These are phyloP conservation scores for Periplaneta americana DNA, from an alignment of 1,140 invertebrate species.

Conservation along the genomic window DNA sequence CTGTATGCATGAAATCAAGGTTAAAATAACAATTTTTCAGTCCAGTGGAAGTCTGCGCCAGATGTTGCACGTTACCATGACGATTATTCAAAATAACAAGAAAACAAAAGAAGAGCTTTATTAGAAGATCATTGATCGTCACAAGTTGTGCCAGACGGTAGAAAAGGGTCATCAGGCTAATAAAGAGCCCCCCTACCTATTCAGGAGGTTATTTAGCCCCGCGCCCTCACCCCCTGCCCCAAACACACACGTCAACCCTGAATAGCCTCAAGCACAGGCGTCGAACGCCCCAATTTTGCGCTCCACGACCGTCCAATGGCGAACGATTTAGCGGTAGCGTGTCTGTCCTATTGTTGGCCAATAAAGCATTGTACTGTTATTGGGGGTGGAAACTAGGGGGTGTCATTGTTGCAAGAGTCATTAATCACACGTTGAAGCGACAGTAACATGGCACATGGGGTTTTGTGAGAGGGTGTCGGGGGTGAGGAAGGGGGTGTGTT, in stretches of 20 bases:
- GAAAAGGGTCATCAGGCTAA: slow-evolving; percentile 6
- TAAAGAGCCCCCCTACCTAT: neutral
- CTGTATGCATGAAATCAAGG: too few relatives aligned
- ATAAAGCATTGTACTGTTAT: slow-evolving; percentile 12
- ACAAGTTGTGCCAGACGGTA: neutral
- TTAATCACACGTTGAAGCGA: slow-evolving; percentile 12
- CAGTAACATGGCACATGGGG: slow-evolving; percentile 7
- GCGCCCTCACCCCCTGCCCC: neutral
- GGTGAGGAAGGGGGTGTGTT: neutral
- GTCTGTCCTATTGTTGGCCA: slow-evolving; percentile 10
- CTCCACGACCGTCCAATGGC: slow-evolving; percentile 10
- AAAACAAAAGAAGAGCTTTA: neutral
- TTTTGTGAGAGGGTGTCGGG: neutral
- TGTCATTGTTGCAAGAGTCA: slow-evolving; percentile 13
- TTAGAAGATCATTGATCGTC: neutral
- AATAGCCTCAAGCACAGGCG: neutral
- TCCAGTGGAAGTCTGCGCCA: too few relatives aligned
- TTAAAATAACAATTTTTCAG: too few relatives aligned
- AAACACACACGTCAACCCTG: slow-evolving; percentile 6
- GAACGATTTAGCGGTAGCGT: slow-evolving; percentile 8
- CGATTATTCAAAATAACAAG: too few relatives aligned
- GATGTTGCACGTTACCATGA: too few relatives aligned
- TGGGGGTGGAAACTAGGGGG: neutral
- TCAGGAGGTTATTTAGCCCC: neutral
- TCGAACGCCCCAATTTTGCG: slow-evolving; percentile 3